These are phyloP conservation scores for Jaculus jaculus DNA, from an alignment of 2,113 vertebrate genomes.

Conservation along the genomic window DNA sequence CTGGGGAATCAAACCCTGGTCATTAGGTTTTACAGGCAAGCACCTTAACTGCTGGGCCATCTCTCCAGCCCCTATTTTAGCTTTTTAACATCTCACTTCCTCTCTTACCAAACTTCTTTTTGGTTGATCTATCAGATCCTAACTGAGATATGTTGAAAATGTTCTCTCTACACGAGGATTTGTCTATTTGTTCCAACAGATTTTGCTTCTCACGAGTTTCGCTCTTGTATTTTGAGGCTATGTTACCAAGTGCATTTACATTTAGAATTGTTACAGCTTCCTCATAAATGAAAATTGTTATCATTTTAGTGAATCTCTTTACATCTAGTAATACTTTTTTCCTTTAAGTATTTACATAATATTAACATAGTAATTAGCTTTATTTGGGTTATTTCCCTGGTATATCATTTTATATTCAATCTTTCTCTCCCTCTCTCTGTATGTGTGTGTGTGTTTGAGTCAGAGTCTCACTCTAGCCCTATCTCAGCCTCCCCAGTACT, in stretches of 20 bases:
- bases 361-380: neutral
- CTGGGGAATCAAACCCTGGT: too few relatives aligned
- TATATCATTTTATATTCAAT: constrained; percentile 14
- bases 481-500: too few relatives aligned
- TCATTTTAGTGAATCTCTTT: neutral
- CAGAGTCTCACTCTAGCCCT: too few relatives aligned
- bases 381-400: neutral
- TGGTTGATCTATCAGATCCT: neutral
- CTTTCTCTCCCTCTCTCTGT: too few relatives aligned
- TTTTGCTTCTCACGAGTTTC: neutral
- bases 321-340: neutral
- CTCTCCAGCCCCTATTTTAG: neutral
- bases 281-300: neutral
- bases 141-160: neutral
- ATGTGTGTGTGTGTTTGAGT: too few relatives aligned
- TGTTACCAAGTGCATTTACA: neutral
- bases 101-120: neutral
- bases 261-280: constrained; percentile 38
- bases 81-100: neutral
- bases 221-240: neutral
- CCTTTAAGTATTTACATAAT: neutral
- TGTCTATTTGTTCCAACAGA: neutral
- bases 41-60: too few relatives aligned
- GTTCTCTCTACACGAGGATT: neutral
- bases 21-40: too few relatives aligned